Evolutionary conservation across 2,113 vertebrate genomes (phyloP).

Genomic region (Phylloscopus trochiloides): DNA sequence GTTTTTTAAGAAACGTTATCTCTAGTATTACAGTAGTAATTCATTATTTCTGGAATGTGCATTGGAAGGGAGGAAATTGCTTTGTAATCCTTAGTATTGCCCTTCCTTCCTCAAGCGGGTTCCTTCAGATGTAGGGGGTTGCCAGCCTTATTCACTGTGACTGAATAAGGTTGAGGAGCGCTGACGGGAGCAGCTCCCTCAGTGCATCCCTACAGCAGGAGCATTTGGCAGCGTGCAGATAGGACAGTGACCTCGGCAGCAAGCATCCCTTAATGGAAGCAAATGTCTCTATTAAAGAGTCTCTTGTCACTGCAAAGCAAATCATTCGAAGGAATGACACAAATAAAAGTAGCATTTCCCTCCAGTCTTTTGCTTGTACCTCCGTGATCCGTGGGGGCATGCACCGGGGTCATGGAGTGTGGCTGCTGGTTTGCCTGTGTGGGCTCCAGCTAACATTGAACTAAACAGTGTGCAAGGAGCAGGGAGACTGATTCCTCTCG

Average conservation of each 20-base stretch:
- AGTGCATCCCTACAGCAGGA: neutral
- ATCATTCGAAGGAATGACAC: neutral
- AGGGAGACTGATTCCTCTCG: neutral
- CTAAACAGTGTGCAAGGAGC: neutral
- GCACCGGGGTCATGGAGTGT: neutral
- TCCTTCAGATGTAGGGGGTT: neutral
- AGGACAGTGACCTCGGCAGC: neutral
- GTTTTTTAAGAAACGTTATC: neutral
- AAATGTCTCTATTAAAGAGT: neutral
- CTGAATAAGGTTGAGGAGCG: neutral
- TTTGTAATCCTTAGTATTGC: neutral
- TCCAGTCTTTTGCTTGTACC: neutral
- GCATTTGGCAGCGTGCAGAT: neutral
- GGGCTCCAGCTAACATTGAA: neutral
- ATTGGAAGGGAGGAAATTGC: neutral
- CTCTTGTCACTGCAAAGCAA: neutral
- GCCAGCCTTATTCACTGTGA: neutral
- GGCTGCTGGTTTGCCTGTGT: neutral
- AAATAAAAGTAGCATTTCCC: neutral
- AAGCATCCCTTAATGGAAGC: neutral
- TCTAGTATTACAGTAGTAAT: neutral
- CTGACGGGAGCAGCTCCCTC: neutral
- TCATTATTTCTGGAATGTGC: neutral
- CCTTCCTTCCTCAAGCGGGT: neutral
- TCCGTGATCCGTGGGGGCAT: fast-evolving